phyloP scores from a whole-genome alignment of 2,113 vertebrate genomes.

The Genyomyrus donnyi region DNA sequence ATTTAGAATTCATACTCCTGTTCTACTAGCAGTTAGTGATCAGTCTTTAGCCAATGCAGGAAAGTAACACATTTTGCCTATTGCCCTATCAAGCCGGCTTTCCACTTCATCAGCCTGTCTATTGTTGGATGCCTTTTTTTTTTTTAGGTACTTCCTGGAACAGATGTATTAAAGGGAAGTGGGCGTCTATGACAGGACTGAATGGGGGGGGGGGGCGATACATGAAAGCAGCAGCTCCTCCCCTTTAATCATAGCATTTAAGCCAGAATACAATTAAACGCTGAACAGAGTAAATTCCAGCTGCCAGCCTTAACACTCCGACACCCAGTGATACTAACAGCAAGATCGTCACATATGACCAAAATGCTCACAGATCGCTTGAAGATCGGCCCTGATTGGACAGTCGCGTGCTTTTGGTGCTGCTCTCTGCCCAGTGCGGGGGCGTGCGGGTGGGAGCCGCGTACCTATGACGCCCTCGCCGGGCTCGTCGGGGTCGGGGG shows the following conservation, averaged over 20 bases:
- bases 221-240: not conserved
- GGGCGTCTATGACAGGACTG: not conserved
- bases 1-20: not conserved
- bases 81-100: not conserved
- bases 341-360: not conserved
- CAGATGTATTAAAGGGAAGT: not conserved
- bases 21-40: not conserved
- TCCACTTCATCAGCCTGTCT: not conserved
- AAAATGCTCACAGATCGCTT: not conserved
- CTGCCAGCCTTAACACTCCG: not conserved
- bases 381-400: not conserved
- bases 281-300: not conserved
- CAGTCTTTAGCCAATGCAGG: not conserved
- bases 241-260: not conserved
- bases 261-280: not conserved
- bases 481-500: conserved; percentile 75
- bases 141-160: not conserved
- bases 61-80: not conserved
- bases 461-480: conserved; percentile 55
- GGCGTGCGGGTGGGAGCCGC: not conserved
- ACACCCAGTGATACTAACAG: not conserved
- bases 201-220: not conserved
- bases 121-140: not conserved
- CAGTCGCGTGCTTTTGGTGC: not conserved
- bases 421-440: not conserved